Percentiles rank a stretch among this genome's conserved stretches.
Conservation (phyloP, 2,113 vertebrate genomes). For the Pogonocichla stellata region DNA sequence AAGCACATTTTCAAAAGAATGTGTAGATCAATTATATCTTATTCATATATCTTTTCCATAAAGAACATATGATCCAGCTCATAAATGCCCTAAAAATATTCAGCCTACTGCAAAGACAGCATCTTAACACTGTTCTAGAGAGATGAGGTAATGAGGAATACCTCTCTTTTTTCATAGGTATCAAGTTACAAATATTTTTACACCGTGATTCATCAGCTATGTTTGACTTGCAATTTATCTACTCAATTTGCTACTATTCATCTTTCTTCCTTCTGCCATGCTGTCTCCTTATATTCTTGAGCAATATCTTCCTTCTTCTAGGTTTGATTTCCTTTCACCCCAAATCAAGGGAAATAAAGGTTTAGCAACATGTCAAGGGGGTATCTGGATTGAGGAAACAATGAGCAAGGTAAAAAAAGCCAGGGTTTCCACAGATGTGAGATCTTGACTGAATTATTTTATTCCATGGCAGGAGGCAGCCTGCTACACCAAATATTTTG, state of each 20-base stretch:
- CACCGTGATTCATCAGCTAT: background rate
- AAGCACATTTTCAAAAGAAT: background rate
- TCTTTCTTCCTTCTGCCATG: background rate
- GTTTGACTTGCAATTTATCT: background rate
- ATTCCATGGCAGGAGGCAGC: background rate
- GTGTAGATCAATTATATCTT: accelerated
- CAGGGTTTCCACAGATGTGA: background rate
- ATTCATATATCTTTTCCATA: background rate
- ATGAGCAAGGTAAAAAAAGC: background rate
- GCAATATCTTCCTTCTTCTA: background rate
- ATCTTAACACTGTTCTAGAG: background rate
- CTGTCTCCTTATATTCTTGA: background rate
- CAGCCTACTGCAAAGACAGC: background rate
- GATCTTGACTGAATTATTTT: background rate
- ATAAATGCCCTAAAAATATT: background rate
- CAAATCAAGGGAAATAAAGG: background rate
- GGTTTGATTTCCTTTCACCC: background rate
- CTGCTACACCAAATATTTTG: background rate
- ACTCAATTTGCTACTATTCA: background rate
- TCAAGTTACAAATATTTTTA: background rate
- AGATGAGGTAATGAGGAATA: background rate
- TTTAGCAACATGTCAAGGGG: background rate
- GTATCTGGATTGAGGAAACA: background rate
- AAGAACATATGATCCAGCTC: background rate
- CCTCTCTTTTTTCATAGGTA: background rate